phyloP scores from a whole-genome alignment of 2,888 invertebrate species.

The Amblyjoppa fuscipennis region DNA sequence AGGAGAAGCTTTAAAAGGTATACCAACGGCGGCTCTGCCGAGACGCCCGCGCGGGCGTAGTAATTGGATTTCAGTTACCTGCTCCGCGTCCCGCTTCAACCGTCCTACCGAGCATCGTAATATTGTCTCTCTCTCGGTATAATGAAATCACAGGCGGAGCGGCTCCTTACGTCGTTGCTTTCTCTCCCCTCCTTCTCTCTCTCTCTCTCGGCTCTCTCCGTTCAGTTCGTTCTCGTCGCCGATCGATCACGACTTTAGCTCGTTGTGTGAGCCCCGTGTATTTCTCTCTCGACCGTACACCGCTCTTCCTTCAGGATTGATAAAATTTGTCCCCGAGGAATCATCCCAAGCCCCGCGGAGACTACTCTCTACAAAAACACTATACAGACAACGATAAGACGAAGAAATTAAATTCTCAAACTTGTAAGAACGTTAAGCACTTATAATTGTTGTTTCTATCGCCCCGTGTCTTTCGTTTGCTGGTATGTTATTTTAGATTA shows the following conservation, averaged over 20 bases:
- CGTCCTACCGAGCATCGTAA: conserved; percentile 52
- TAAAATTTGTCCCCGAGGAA: conserved; percentile 38
- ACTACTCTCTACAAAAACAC: background rate
- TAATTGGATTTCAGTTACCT: conserved; percentile 67
- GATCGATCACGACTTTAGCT: conserved; percentile 33
- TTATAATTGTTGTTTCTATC: background rate
- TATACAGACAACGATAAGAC: background rate
- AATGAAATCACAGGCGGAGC: conserved; percentile 64
- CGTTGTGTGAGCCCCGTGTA: background rate
- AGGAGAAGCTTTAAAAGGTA: conserved; percentile 65
- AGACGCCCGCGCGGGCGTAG: conserved; percentile 60
- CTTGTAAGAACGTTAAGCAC: background rate
- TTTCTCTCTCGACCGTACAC: background rate
- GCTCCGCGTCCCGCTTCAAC: conserved; percentile 54
- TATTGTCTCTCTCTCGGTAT: conserved; percentile 63
- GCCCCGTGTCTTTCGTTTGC: background rate
- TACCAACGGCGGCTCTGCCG: conserved; percentile 52
- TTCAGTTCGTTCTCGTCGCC: conserved; percentile 5
- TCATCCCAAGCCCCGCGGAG: background rate
- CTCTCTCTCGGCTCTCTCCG: conserved; percentile 4
- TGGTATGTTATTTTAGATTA: background rate
- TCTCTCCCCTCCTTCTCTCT: background rate
- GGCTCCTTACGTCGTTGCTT: conserved; percentile 36
- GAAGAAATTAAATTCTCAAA: background rate
- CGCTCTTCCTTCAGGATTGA: background rate